A percentile compares a stretch with the other conserved stretches of the same genome.
phyloP scores from a whole-genome alignment of 2,113 vertebrate genomes.

The Anthoscopus minutus region DNA sequence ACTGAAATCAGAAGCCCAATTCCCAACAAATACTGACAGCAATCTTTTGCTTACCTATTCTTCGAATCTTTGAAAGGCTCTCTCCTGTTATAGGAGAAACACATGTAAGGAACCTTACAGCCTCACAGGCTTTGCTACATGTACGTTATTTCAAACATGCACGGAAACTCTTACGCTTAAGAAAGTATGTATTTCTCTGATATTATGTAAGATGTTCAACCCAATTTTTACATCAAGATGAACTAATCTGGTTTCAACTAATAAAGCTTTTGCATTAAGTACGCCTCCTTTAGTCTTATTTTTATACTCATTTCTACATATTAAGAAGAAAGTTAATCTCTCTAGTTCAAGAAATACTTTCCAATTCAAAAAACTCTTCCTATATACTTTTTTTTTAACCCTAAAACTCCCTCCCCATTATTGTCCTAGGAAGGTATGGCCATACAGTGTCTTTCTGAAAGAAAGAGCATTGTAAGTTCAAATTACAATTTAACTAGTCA shows the following conservation, averaged over 20 bases:
- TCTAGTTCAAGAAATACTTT: not conserved
- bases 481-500: not conserved
- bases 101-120: constrained; percentile 48
- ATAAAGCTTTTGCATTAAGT: not conserved
- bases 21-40: constrained; percentile 22
- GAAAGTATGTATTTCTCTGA: not conserved
- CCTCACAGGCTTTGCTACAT: not conserved
- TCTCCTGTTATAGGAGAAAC: constrained; percentile 60
- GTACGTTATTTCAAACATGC: not conserved
- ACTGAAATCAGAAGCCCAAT: not conserved
- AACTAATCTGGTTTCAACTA: not conserved
- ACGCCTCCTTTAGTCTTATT: not conserved
- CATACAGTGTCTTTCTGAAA: not conserved
- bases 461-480: not conserved
- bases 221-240: not conserved
- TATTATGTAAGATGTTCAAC: not conserved
- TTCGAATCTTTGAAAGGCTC: constrained; percentile 55
- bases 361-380: not conserved
- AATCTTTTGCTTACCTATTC: constrained; percentile 55
- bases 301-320: not conserved
- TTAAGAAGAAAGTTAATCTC: not conserved
- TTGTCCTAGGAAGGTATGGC: not conserved
- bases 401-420: not conserved
- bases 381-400: not conserved
- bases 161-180: not conserved